Evolutionary conservation across 2,888 invertebrate genomes (phyloP), one percentile per base, ranked within the genome.

Genomic region (Acrobeloides nanus): DNA sequence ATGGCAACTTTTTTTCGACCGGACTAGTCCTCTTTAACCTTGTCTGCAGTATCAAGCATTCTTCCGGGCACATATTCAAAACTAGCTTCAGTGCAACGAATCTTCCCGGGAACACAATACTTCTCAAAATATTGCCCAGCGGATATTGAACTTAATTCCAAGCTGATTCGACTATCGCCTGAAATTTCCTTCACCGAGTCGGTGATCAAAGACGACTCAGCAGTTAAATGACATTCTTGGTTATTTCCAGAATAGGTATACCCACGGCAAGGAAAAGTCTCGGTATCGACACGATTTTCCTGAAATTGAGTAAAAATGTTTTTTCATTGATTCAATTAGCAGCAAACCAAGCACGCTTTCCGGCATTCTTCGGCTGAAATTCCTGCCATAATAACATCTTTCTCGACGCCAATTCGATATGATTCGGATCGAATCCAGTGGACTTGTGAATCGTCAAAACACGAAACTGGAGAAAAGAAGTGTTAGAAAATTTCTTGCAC

Each of bases 371-470:
- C 58, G 6, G 46, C 51, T 7, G 49, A 47, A 20, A 59, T 39
- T 39, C 62, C 63, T 48, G 59, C 61, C 37, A 69, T 56, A 24
- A 69, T 61, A 21, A 69, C 61, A 39, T 69, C 70, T 32, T 66
- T 66, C 33, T 57, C 40, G 21, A 40, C 48, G 34, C 43, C 55
- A n/a, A 70, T 63, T 23, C 51, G 42, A 48, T 62, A 68, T 32
- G 68, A 60, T 47, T 70, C 67, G 7, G 64, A 53, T 10, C 62
- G 47, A n/a, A 70, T 44, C 67, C 68, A 70, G 43, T 69, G 67
- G 0, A 68, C 40, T 8, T 59, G 50, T 27, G 53, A 51, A 7
- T 55, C 48, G 1, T 50, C 42, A 2, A 47, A 42, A 38, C 69
- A 69, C 10, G 52, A 41, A 8, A 68, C 68, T 68, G 40, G 33